These are phyloP conservation scores for Potamarius usumacintae DNA, from an alignment of 2,113 vertebrate genomes.

Conservation along the genomic window DNA sequence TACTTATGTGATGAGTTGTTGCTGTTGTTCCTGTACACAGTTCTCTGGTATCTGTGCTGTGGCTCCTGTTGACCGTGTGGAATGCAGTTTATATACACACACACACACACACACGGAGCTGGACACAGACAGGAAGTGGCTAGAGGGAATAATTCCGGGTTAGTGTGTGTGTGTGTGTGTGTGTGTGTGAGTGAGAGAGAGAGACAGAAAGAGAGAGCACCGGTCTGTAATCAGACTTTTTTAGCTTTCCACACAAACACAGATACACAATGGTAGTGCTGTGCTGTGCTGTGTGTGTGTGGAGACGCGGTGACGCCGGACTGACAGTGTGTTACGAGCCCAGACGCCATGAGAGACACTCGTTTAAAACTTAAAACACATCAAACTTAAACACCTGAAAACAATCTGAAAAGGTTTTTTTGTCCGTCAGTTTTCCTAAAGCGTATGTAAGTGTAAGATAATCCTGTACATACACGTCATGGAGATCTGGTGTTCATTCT, in stretches of 20 bases:
- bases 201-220: not conserved
- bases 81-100: conserved; percentile 20
- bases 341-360: not conserved
- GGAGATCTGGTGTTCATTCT: not conserved
- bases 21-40: conserved; percentile 19
- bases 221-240: conserved; percentile 12
- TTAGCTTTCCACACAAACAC: conserved; percentile 5
- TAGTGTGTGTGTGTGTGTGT: conserved; percentile 10
- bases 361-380: not conserved
- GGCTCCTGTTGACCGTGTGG: conserved; percentile 25
- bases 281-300: not conserved
- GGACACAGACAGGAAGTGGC: not conserved
- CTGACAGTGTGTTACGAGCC: not conserved
- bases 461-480: not conserved
- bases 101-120: not conserved
- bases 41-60: conserved; percentile 16
- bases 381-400: not conserved
- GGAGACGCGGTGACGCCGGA: not conserved
- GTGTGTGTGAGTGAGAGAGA: not conserved
- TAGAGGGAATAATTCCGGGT: conserved; percentile 13
- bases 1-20: conserved; percentile 46
- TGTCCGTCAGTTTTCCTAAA: no score
- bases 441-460: not conserved
- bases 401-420: not conserved
- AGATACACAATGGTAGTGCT: not conserved